These are phyloP conservation scores for Zhengitettix transpicula DNA, from an alignment of 2,888 invertebrate species.

Conservation along the genomic window DNA sequence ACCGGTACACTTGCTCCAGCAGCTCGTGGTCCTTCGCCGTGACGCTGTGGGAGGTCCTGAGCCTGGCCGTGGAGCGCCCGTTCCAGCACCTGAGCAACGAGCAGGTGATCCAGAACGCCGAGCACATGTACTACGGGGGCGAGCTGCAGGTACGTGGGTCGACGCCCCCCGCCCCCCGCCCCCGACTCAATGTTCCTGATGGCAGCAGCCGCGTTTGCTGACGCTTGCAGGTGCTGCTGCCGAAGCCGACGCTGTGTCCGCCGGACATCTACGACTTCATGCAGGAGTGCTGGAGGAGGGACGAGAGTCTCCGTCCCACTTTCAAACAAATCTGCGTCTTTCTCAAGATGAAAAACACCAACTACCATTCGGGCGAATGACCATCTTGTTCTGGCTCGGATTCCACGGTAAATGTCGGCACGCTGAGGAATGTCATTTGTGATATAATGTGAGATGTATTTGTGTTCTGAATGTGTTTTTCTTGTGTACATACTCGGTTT, in stretches of 20 bases:
- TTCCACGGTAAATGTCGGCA: too few relatives aligned
- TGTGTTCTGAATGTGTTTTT: too few relatives aligned
- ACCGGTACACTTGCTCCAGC: conserved; percentile 42
- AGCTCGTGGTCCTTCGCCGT: conserved; percentile 47
- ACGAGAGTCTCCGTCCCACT: conserved; percentile 38
- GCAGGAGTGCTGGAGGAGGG: conserved; percentile 49
- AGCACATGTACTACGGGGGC: conserved; percentile 44
- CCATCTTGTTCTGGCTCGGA: too few relatives aligned
- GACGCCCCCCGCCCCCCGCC: too few relatives aligned
- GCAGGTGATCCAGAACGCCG: conserved; percentile 45
- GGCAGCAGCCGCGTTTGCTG: background rate
- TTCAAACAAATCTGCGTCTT: conserved; percentile 52
- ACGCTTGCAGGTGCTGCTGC: conserved; percentile 35
- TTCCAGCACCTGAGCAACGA: conserved; percentile 41
- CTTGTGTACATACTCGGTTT: too few relatives aligned
- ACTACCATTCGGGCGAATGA: conserved; percentile 27
- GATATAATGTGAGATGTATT: too few relatives aligned
- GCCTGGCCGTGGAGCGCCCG: conserved; percentile 40
- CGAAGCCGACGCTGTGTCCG: conserved; percentile 59
- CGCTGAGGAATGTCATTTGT: too few relatives aligned
- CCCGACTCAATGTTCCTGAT: too few relatives aligned
- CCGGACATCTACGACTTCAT: conserved; percentile 57
- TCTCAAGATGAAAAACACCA: conserved; percentile 42
- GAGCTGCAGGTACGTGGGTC: conserved; percentile 40
- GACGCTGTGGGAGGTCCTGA: conserved; percentile 46